Conservation (phyloP, 2,888 invertebrate species). For the Chydorus sphaericus region DNA sequence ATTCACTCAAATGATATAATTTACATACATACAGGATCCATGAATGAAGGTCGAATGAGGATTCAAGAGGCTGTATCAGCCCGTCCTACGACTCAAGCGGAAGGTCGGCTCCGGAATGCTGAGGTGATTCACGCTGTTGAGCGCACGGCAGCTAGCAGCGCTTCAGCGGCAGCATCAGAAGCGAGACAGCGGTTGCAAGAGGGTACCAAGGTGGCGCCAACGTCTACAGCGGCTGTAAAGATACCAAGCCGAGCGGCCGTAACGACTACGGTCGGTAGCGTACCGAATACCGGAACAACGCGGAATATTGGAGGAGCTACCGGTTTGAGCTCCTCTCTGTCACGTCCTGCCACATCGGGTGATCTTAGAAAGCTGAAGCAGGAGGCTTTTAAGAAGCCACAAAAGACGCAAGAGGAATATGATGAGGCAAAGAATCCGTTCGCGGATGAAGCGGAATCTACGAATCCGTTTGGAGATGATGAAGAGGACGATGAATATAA, state of each 20-base stretch:
- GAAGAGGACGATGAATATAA: slow-evolving; percentile 51
- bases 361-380: not conserved
- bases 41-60: not conserved
- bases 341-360: not conserved
- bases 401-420: slow-evolving; percentile 15
- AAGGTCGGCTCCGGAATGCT: slow-evolving; percentile 12
- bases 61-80: not conserved
- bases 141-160: slow-evolving; percentile 1
- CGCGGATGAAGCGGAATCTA: slow-evolving; percentile 32
- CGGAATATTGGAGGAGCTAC: not conserved
- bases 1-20: no score
- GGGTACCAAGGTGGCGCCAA: slow-evolving; percentile 17
- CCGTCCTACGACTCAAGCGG: slow-evolving; percentile 2
- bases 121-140: slow-evolving; percentile 13
- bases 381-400: no score
- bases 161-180: slow-evolving; percentile 18
- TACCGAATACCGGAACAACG: not conserved
- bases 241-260: not conserved
- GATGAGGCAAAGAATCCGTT: slow-evolving; percentile 30
- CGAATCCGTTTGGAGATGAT: slow-evolving; percentile 27
- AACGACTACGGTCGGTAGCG: not conserved
- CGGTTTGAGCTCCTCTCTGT: not conserved
- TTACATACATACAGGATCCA: no score
- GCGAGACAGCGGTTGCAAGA: slow-evolving; percentile 21
- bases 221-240: not conserved